A percentile compares a stretch with the other conserved stretches of the same genome.
phyloP scores from a whole-genome alignment of 2,797 vertebrate species.

The Malurus splendens region DNA sequence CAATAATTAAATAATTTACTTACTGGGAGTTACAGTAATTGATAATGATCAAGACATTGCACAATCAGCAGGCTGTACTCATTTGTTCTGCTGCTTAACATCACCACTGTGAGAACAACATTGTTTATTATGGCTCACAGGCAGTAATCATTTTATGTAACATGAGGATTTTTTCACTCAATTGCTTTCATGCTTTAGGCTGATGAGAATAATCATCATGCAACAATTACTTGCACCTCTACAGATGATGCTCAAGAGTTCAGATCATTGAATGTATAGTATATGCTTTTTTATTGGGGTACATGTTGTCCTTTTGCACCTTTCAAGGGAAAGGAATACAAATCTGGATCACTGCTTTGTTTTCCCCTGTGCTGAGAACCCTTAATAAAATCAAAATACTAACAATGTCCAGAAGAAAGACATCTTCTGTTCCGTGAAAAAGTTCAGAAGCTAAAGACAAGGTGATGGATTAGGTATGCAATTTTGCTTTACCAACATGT shows the following conservation, averaged over 20 bases:
- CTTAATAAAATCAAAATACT: neutral
- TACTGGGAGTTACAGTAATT: conserved; percentile 63
- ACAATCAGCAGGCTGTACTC: conserved; percentile 77
- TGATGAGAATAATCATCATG: conserved; percentile 70
- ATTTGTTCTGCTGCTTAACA: conserved; percentile 77
- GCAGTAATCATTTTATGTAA: conserved; percentile 80
- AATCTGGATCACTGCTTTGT: neutral
- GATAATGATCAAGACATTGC: conserved; percentile 72
- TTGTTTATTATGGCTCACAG: conserved; percentile 81
- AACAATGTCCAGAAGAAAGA: neutral
- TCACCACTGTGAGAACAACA: conserved; percentile 70
- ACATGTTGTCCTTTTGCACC: neutral
- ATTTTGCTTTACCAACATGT: neutral
- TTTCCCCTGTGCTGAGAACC: neutral
- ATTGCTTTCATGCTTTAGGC: conserved; percentile 72
- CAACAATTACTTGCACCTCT: conserved; percentile 64
- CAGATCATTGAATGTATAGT: neutral
- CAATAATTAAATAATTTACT: conserved; percentile 37
- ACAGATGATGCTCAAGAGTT: conserved; percentile 43
- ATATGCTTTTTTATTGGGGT: neutral
- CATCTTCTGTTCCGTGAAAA: neutral
- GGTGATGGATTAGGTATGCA: neutral
- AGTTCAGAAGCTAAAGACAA: neutral
- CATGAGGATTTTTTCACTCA: conserved; percentile 76
- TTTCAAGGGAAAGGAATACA: neutral